Percentiles rank a stretch among this genome's conserved stretches.
phyloP scores from a whole-genome alignment of 2,113 vertebrate species.

The Stictonetta naevosa region DNA sequence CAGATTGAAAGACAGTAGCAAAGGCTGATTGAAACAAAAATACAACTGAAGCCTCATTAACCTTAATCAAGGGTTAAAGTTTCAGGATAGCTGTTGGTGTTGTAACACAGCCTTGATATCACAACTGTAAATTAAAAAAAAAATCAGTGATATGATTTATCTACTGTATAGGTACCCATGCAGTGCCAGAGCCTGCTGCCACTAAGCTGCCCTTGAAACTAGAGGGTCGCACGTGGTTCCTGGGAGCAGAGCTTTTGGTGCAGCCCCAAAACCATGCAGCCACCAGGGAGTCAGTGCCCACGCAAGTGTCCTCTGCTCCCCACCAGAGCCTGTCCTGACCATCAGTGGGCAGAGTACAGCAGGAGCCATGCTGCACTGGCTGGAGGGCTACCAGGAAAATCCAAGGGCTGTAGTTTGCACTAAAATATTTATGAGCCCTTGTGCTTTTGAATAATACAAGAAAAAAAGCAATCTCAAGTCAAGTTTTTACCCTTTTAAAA shows the following conservation, averaged over 20 bases:
- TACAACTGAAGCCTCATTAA: background rate
- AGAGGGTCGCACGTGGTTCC: background rate
- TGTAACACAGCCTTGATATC: background rate
- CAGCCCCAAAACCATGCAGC: background rate
- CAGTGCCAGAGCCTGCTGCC: background rate
- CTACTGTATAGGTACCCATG: background rate
- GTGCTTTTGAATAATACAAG: background rate
- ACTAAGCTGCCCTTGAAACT: background rate
- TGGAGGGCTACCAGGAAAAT: background rate
- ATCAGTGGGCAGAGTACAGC: background rate
- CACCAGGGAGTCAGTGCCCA: accelerated
- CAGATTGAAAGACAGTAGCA: background rate
- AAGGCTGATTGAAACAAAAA: background rate
- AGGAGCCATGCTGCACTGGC: background rate
- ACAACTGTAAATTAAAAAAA: background rate
- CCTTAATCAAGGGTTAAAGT: background rate
- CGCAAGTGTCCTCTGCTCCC: background rate
- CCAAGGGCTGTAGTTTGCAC: background rate
- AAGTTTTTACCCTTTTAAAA: background rate
- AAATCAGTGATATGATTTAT: background rate
- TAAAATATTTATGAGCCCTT: conserved; percentile 23
- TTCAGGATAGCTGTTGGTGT: background rate
- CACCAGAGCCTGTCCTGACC: accelerated
- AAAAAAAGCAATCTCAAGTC: background rate
- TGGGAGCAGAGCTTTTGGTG: accelerated